Base-by-base conservation (phyloP, 1,140 invertebrate genomes). In the Zaprionus nigranus region DNA sequence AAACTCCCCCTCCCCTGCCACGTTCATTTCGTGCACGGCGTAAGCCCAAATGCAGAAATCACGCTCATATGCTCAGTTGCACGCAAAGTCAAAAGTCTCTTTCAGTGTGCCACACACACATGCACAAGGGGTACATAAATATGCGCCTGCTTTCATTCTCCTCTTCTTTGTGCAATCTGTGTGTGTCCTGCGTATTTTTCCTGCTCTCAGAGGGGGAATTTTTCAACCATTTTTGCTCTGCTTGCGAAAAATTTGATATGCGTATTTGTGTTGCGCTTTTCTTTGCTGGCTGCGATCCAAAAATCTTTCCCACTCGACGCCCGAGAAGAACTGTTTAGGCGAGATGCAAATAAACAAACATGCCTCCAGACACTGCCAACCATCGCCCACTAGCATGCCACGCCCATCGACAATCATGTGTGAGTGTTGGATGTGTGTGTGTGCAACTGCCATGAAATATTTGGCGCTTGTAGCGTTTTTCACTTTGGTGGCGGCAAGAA, bases 41-140 rank as follows among this genome's bases (percentile, higher is more conserved):
- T 56, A 70, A 82, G 77, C 84, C 81, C 83, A 87, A 88, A 88
- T 90, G 85, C 84, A 84, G 75, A 90, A 90, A 90, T 86, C 86
- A 90, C 86, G 82, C 86, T 90, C 86, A 90, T 90, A 85, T 90
- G 85, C 86, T 90, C 86, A 86, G 72, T 90, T 90, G 86, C 75
- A 82, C 71, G 81, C 82, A 90, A 90, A 90, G 86, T 90, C 85
- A 90, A 85, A 90, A 90, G 82, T 86, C 81, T 78, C 79, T 88
- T 88, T 82, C 78, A 82, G 85, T 70, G 64, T 70, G 74, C 40
- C 30, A 51, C 60, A 58, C 69, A 64, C 58, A 46, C 43, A 53
- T 24, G 38, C 38, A 71, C 24, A 63, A 53, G 46, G 49, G 63
- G 28, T 58, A 36, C 26, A 58, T 82, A 62, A 78, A 77, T 78